Conservation (phyloP, 2,797 vertebrate genomes). For the Acrocephalus scirpaceus region DNA sequence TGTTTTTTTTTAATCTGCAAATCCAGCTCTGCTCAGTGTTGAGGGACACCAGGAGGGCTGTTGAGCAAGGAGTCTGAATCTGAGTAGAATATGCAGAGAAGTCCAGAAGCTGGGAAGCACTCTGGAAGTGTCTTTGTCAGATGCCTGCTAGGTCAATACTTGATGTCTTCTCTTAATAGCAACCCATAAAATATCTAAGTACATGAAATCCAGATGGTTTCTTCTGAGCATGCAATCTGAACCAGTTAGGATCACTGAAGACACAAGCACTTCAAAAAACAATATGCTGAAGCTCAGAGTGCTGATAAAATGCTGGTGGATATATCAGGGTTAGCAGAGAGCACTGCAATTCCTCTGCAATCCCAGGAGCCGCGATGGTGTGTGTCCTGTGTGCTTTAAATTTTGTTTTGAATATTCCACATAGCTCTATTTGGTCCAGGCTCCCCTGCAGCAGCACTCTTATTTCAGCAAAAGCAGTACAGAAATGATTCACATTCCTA, state of each 20-base stretch:
- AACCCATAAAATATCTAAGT: neutral
- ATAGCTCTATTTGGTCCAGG: neutral
- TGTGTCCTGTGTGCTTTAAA: neutral
- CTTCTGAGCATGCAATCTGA: neutral
- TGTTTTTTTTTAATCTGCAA: neutral
- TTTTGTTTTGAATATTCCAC: neutral
- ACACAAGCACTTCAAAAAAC: neutral
- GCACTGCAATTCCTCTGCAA: neutral
- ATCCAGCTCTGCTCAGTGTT: neutral
- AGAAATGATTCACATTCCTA: constrained; percentile 1
- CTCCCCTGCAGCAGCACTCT: neutral
- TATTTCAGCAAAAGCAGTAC: constrained; percentile 16
- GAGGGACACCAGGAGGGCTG: neutral
- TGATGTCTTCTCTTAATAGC: neutral
- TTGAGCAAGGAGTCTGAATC: neutral
- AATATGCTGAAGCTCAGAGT: neutral
- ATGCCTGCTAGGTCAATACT: neutral
- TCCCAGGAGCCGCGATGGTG: neutral
- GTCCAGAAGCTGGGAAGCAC: neutral
- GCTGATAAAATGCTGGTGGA: neutral
- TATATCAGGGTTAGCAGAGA: neutral
- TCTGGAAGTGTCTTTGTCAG: neutral
- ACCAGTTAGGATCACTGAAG: neutral
- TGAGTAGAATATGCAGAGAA: neutral
- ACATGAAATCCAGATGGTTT: neutral